Percentiles rank a stretch among this genome's conserved stretches.
Conservation (phyloP, 1,140 invertebrate genomes). For the Caenorhabditis brenneri region DNA sequence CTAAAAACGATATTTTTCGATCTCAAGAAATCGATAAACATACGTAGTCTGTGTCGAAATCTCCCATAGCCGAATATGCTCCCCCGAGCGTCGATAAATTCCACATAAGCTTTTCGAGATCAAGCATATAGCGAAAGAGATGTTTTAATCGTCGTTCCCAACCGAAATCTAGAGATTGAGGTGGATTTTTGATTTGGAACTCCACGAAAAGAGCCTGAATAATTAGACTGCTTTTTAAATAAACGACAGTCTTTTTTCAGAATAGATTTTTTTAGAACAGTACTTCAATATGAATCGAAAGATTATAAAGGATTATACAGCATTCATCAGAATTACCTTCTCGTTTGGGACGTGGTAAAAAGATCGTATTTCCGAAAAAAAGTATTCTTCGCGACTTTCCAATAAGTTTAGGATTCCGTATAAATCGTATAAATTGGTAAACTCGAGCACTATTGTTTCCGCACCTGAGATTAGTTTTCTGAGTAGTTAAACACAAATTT, state of each 20-base stretch:
- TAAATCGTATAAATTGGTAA: neutral
- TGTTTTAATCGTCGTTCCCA: constrained; percentile 11
- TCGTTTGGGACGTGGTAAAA: neutral
- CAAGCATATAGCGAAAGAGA: neutral
- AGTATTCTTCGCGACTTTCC: neutral
- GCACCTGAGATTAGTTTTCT: neutral
- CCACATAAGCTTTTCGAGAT: constrained; percentile 47
- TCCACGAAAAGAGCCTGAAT: neutral
- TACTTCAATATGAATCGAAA: no score
- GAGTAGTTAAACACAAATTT: neutral
- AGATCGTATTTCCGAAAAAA: neutral
- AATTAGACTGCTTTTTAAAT: no score
- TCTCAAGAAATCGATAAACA: neutral
- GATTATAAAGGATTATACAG: no score
- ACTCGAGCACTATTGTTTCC: neutral
- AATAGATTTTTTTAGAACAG: no score
- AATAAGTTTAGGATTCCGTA: neutral
- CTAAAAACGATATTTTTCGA: neutral
- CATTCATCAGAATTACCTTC: neutral
- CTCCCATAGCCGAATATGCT: constrained; percentile 45
- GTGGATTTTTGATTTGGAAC: neutral
- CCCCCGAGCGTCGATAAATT: constrained; percentile 49
- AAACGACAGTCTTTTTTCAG: no score
- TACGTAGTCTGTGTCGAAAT: constrained; percentile 32
- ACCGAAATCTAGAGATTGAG: neutral